phyloP scores from a whole-genome alignment of 2,113 vertebrate species.

The Thunnus maccoyii region DNA sequence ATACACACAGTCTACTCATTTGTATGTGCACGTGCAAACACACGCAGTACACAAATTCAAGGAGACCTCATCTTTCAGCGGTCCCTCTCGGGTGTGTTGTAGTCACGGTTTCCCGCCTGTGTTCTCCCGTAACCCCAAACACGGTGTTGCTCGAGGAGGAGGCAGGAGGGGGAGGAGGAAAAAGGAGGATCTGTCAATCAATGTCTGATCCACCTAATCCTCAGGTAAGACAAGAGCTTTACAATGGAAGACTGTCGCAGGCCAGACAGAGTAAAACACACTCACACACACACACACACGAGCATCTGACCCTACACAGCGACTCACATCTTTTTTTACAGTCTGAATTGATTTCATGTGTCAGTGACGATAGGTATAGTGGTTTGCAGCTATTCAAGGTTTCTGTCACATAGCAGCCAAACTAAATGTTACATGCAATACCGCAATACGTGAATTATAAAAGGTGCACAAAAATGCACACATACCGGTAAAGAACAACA shows the following conservation, averaged over 20 bases:
- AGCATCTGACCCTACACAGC: constrained; percentile 55
- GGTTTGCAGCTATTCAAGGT: constrained; percentile 9
- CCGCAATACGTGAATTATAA: neutral
- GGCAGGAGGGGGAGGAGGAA: constrained; percentile 34
- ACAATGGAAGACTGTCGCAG: constrained; percentile 70
- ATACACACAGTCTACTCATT: constrained; percentile 15
- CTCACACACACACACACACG: constrained; percentile 39
- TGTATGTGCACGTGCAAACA: neutral
- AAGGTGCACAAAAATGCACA: constrained; percentile 5
- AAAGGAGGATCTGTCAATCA: constrained; percentile 77
- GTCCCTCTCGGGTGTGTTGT: constrained; percentile 42
- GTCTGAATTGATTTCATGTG: constrained; percentile 47
- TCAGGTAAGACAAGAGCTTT: constrained; percentile 83
- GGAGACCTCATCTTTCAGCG: constrained; percentile 60
- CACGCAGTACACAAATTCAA: constrained; percentile 18
- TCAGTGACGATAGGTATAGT: neutral
- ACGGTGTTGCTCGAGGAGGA: constrained; percentile 29
- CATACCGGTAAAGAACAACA: neutral
- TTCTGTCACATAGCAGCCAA: neutral
- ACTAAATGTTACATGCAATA: neutral
- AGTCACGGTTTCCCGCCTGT: constrained; percentile 63
- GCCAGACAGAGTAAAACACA: constrained; percentile 56
- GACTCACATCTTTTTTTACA: constrained; percentile 37
- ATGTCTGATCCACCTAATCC: constrained; percentile 82
- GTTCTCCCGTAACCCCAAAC: constrained; percentile 71